phyloP scores from a whole-genome alignment of 2,113 vertebrate genomes.

The Caretta caretta region DNA sequence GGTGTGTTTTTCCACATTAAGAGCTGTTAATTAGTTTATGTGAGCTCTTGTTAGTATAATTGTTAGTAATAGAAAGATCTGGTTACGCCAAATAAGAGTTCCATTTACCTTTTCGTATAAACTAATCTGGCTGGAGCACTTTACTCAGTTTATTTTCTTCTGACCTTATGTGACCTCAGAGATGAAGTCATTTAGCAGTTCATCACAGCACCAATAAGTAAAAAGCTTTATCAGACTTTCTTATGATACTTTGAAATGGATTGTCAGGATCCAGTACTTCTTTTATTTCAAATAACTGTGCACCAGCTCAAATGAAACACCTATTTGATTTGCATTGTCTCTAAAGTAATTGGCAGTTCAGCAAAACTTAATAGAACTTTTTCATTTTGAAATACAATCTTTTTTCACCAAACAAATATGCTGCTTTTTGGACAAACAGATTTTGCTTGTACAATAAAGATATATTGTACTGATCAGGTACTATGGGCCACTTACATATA shows the following conservation, averaged over 20 bases:
- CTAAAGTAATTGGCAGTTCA: constrained; percentile 65
- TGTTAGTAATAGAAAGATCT: not conserved
- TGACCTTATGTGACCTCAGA: constrained; percentile 71
- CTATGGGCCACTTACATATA: constrained; percentile 71
- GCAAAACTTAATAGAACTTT: constrained; percentile 59
- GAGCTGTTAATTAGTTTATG: not conserved
- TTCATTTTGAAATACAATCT: constrained; percentile 56
- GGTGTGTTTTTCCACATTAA: not conserved
- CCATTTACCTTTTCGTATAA: constrained; percentile 23
- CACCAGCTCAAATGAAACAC: constrained; percentile 25
- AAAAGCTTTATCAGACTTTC: constrained; percentile 55
- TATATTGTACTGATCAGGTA: constrained; percentile 83
- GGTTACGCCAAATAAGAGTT: constrained; percentile 20
- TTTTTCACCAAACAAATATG: constrained; percentile 50
- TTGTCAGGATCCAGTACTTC: constrained; percentile 44
- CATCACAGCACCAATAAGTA: constrained; percentile 59
- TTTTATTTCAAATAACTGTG: constrained; percentile 41
- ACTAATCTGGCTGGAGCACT: constrained; percentile 77
- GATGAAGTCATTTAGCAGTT: constrained; percentile 76
- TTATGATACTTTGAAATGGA: constrained; percentile 39
- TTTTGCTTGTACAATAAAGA: constrained; percentile 84
- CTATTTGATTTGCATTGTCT: constrained; percentile 36
- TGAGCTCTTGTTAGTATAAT: not conserved
- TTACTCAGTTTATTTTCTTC: constrained; percentile 69
- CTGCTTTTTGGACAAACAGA: constrained; percentile 76